Evolutionary conservation across 1,140 invertebrate genomes (phyloP), one percentile per base, ranked within the genome.

Genomic region (Lordiphosa mommai): DNA sequence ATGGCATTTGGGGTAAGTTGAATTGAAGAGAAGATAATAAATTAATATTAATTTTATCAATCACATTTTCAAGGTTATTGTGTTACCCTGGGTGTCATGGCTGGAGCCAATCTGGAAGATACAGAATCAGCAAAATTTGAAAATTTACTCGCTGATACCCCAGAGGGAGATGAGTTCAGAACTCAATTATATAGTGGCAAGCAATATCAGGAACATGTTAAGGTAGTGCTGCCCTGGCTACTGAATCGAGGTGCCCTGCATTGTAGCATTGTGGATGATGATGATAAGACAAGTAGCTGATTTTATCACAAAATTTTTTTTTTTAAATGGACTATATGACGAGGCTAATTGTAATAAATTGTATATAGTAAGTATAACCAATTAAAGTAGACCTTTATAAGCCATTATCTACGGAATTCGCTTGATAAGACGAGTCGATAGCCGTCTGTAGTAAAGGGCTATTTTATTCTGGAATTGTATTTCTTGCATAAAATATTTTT

Each of bases 161-260:
- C 57, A 30, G 57, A 41, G 8, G 59, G 29, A 6, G 38, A 34
- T 3, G 46, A 64, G 2, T 73, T 71, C 20, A 63, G 70, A 33
- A 50, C 8, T 10, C 23, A 40, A 20, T 27, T 71, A 16, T 67
- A 47, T 51, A 29, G 41, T 8, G 66, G 61, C 48, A n/a, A 58
- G 1, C 37, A 61, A 4, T 73, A 60, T 61, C 59, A 56, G 9
- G 59, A 64, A 29, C 64, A 70, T 16, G 44, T 61, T n/a, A 32
- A 67, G 44, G 38, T 49, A 1, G 36, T 76, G 0, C 20, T 76
- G 12, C 64, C 72, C n/a, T 80, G 68, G 68, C 40, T 79, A 4
- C 44, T 58, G 1, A 64, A 73, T 61, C 65, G 66, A 1, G 73
- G 73, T 4, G 58, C 63, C 10, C 53, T 73, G 14, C 46, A 66